Percentiles rank a stretch among this genome's conserved stretches.
These are phyloP conservation scores for Drosophila chauvacae DNA, from an alignment of 1,140 invertebrate genomes.

Conservation along the genomic window DNA sequence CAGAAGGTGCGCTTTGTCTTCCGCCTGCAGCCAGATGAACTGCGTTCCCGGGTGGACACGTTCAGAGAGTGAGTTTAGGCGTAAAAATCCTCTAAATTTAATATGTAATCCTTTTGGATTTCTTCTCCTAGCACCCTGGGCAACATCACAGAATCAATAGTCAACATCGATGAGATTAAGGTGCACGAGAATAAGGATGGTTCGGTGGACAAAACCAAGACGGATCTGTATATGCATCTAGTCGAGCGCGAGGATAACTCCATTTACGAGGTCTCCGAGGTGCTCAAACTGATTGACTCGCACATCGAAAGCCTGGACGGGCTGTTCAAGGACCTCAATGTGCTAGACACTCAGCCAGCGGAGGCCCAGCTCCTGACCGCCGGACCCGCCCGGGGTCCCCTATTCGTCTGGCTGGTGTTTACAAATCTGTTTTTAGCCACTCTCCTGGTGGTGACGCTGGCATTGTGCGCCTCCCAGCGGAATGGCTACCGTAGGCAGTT, in stretches of 20 bases:
- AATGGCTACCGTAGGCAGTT: conserved; percentile 93
- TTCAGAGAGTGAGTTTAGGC: conserved; percentile 91
- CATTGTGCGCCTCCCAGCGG: conserved; percentile 92
- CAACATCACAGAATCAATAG: conserved; percentile 94
- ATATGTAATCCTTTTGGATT: neutral
- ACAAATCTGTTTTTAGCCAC: conserved; percentile 91
- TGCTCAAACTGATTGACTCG: conserved; percentile 93
- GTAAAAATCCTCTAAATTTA: neutral
- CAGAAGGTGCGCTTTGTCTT: conserved; percentile 96
- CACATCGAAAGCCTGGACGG: conserved; percentile 95
- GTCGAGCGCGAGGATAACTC: conserved; percentile 95
- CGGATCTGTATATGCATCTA: conserved; percentile 96
- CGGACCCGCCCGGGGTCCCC: conserved; percentile 85
- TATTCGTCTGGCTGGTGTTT: conserved; percentile 92
- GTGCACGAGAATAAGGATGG: conserved; percentile 96
- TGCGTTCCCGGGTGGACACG: conserved; percentile 90
- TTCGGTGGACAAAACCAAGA: conserved; percentile 96
- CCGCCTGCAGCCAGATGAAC: conserved; percentile 93
- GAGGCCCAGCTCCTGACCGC: conserved; percentile 87
- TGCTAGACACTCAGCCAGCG: conserved; percentile 93
- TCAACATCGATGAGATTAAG: conserved; percentile 96
- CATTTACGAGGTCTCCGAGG: conserved; percentile 94
- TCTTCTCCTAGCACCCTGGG: conserved; percentile 87
- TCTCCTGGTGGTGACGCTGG: conserved; percentile 91
- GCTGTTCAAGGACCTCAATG: conserved; percentile 96